Evolutionary conservation across 2,113 vertebrate genomes (phyloP).

Genomic region (Pagrus major): DNA sequence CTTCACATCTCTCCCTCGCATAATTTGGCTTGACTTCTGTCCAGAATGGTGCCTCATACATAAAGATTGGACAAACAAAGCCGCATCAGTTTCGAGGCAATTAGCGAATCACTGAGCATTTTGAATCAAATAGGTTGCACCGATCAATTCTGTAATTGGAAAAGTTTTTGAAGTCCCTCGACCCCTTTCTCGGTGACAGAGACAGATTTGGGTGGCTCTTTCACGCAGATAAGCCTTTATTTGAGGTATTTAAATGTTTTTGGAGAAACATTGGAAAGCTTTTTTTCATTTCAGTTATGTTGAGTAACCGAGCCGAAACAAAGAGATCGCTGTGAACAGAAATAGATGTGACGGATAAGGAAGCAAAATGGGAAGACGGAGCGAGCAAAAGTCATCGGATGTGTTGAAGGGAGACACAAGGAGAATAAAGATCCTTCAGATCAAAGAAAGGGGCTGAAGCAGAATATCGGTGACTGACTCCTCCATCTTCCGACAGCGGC

Average conservation of each 20-base stretch:
- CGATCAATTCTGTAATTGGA: constrained; percentile 45
- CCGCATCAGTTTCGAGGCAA: constrained; percentile 19
- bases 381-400: constrained; percentile 18
- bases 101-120: constrained; percentile 24
- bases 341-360: constrained; percentile 1
- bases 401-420: background rate
- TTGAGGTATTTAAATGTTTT: constrained; percentile 11
- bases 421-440: constrained; percentile 34
- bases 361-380: background rate
- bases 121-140: constrained; percentile 22
- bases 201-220: background rate
- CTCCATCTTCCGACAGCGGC: background rate
- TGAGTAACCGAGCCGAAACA: constrained; percentile 4
- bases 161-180: constrained; percentile 22
- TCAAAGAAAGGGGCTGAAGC: background rate
- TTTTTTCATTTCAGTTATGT: background rate
- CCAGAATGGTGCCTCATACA: constrained; percentile 4
- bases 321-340: background rate
- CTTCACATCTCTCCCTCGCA: background rate
- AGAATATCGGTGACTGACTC: constrained; percentile 1
- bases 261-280: background rate
- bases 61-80: constrained; percentile 34
- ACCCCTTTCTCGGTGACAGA: constrained; percentile 3
- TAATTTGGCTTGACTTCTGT: constrained; percentile 25
- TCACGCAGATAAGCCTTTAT: background rate